Evolutionary conservation across 1,140 invertebrate species (phyloP).

Genomic region (Drosophila sucinea): DNA sequence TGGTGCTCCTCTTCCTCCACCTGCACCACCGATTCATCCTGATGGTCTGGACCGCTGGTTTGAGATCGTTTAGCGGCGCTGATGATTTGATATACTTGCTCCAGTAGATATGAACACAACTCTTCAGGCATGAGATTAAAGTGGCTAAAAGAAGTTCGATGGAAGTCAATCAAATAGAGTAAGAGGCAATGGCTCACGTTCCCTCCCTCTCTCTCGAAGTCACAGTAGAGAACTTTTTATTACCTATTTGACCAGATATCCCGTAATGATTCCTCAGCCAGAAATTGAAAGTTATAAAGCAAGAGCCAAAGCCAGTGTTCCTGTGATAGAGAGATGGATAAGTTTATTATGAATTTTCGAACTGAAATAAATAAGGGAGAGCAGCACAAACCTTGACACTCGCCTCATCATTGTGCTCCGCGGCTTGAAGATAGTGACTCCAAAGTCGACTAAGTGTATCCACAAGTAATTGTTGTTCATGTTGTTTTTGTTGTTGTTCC

Average conservation of each 20-base stretch:
- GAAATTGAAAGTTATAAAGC: slow-evolving; percentile 73
- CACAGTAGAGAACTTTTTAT: background rate
- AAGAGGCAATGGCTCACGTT: background rate
- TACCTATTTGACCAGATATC: slow-evolving; percentile 66
- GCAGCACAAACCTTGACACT: slow-evolving; percentile 74
- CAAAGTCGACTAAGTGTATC: slow-evolving; percentile 69
- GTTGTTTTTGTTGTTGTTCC: slow-evolving; percentile 13
- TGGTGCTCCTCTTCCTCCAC: background rate
- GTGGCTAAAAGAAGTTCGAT: slow-evolving; percentile 40
- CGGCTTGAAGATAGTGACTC: slow-evolving; percentile 69
- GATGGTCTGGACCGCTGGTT: slow-evolving; percentile 31
- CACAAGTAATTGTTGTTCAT: slow-evolving; percentile 47
- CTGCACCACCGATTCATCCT: slow-evolving; percentile 39
- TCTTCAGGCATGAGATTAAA: slow-evolving; percentile 76
- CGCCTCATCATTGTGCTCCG: slow-evolving; percentile 53
- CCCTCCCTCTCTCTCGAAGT: background rate
- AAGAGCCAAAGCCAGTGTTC: slow-evolving; percentile 75
- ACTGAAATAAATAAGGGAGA: background rate
- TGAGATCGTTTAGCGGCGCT: slow-evolving; percentile 69
- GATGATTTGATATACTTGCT: slow-evolving; percentile 76
- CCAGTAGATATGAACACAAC: slow-evolving; percentile 69
- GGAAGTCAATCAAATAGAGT: background rate
- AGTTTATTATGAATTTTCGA: slow-evolving; percentile 41
- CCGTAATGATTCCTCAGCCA: slow-evolving; percentile 52
- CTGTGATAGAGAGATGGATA: slow-evolving; percentile 33